phyloP scores from a whole-genome alignment of 2,888 invertebrate species.

The Drosophila anceps region DNA sequence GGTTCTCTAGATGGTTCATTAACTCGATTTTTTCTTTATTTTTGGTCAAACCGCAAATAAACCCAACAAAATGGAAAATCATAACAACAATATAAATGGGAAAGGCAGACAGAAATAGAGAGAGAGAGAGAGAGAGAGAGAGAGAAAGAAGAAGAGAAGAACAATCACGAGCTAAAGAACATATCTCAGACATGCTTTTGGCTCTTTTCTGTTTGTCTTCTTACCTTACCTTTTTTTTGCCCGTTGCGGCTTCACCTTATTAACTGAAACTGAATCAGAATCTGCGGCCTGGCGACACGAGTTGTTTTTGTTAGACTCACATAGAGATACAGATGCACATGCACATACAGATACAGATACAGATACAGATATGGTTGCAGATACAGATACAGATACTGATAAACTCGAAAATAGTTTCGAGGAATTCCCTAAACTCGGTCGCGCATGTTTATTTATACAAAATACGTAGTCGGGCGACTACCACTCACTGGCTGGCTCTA shows the following conservation, averaged over 20 bases:
- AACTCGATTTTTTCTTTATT: constrained; percentile 59
- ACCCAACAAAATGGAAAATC: constrained; percentile 29
- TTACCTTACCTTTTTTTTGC: constrained; percentile 41
- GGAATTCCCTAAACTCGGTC: constrained; percentile 74
- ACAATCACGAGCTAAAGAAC: constrained; percentile 34
- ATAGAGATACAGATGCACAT: constrained; percentile 41
- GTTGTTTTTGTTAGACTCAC: constrained; percentile 39
- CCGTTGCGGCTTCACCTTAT: constrained; percentile 28
- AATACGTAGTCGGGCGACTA: neutral
- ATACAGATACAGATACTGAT: constrained; percentile 47
- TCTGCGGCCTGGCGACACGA: constrained; percentile 45
- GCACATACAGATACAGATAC: constrained; percentile 18
- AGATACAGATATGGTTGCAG: constrained; percentile 29
- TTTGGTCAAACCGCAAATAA: constrained; percentile 72
- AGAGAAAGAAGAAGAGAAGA: neutral
- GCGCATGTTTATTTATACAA: constrained; percentile 71
- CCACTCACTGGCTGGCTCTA: neutral
- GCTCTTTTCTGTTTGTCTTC: constrained; percentile 53
- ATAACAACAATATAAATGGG: constrained; percentile 15
- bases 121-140: constrained; percentile 3
- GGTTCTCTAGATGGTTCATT: constrained; percentile 60
- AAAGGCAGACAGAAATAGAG: constrained; percentile 6
- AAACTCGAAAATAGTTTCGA: constrained; percentile 73
- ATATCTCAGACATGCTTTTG: constrained; percentile 50
- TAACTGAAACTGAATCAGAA: constrained; percentile 32